phyloP scores from a whole-genome alignment of 2,888 invertebrate species.

The Tinea semifulvella region DNA sequence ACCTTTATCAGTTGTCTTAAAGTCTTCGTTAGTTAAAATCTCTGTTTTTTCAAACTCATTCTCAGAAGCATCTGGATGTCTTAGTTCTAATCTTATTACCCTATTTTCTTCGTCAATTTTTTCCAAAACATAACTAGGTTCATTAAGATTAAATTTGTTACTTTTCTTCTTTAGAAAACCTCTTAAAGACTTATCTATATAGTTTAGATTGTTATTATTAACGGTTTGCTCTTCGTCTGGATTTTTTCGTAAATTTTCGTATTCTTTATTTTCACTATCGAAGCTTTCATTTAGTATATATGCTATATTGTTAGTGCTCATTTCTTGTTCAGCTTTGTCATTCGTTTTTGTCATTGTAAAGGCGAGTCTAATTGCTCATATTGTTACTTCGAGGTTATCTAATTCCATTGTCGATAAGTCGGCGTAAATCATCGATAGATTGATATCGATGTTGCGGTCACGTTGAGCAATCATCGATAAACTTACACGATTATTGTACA shows the following conservation, averaged over 20 bases:
- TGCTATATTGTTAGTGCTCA: constrained; percentile 27
- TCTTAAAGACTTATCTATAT: constrained; percentile 24
- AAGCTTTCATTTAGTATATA: constrained; percentile 46
- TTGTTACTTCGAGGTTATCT: constrained; percentile 50
- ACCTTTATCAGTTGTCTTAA: neutral
- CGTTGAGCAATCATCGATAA: constrained; percentile 55
- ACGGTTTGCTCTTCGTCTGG: constrained; percentile 27
- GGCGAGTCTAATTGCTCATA: constrained; percentile 53
- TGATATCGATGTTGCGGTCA: constrained; percentile 40
- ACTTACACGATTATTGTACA: constrained; percentile 62
- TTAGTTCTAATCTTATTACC: constrained; percentile 40
- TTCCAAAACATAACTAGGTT: constrained; percentile 26
- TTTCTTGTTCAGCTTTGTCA: constrained; percentile 27
- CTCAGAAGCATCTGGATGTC: constrained; percentile 23
- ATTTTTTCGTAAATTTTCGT: too few species aligned
- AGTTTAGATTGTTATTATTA: constrained; percentile 35
- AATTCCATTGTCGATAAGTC: constrained; percentile 55
- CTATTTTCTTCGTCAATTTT: constrained; percentile 38
- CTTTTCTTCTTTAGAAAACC: constrained; percentile 34
- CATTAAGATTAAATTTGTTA: constrained; percentile 25
- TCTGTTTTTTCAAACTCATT: neutral
- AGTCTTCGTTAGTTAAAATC: too few species aligned
- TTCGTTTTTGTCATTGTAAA: constrained; percentile 52
- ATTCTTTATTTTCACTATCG: constrained; percentile 37
- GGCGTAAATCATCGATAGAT: constrained; percentile 61